Conservation (phyloP, 1,140 invertebrate genomes). For the Dicyema japonicum region DNA sequence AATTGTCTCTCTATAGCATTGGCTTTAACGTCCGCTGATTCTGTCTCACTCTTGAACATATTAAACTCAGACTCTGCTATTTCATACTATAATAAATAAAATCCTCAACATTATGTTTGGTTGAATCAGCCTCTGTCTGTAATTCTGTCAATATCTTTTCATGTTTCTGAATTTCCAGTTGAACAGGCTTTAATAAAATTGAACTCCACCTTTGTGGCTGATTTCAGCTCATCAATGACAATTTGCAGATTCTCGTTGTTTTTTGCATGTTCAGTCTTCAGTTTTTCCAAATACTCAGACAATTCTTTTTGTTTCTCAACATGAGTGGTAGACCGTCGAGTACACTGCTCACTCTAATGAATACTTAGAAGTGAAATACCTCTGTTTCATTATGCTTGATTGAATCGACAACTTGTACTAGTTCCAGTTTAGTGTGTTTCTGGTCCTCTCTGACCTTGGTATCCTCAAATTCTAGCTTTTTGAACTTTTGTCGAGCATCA, state of each 20-base stretch:
- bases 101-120: constrained; percentile 27
- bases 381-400: too few species aligned
- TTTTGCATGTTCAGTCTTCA: constrained; percentile 20
- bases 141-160: constrained; percentile 29
- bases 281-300: constrained; percentile 12
- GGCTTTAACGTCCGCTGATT: too few species aligned
- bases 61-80: constrained; percentile 1
- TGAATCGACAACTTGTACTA: too few species aligned
- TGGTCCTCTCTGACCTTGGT: neutral
- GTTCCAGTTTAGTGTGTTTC: too few species aligned
- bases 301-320: too few species aligned
- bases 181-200: constrained; percentile 9
- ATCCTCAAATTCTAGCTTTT: constrained; percentile 1
- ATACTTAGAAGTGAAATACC: too few species aligned
- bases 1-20: too few species aligned
- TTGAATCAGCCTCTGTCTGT: constrained; percentile 33
- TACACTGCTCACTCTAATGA: too few species aligned
- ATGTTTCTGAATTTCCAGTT: constrained; percentile 15
- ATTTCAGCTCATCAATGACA: constrained; percentile 15
- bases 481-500: neutral
- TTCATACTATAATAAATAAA: constrained; percentile 5
- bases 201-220: constrained; percentile 12
- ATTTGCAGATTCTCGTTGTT: constrained; percentile 10
- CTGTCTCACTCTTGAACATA: neutral
- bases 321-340: too few species aligned